Percentiles rank a stretch among this genome's conserved stretches.
phyloP scores from a whole-genome alignment of 2,113 vertebrate genomes.

The Nymphicus hollandicus region DNA sequence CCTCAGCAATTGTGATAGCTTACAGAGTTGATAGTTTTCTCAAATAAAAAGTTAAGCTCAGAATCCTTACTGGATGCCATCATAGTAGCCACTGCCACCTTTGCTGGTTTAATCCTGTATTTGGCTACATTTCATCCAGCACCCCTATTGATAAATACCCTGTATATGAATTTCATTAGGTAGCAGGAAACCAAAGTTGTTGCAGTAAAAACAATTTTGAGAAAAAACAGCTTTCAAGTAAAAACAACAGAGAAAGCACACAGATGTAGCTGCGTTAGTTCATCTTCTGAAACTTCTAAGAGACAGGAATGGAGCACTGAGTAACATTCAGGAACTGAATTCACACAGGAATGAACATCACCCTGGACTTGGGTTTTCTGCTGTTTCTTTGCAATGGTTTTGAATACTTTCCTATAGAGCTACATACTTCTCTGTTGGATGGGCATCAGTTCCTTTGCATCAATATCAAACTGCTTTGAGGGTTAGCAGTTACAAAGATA shows the following conservation, averaged over 20 bases:
- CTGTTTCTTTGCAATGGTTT: not conserved
- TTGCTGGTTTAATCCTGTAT: not conserved
- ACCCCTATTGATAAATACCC: accelerated
- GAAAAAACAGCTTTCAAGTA: not conserved
- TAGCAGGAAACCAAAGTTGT: not conserved
- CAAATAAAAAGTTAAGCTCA: not conserved
- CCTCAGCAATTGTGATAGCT: not conserved
- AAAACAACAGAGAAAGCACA: not conserved
- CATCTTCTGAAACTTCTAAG: not conserved
- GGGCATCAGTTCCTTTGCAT: not conserved
- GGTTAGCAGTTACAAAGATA: not conserved
- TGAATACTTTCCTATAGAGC: not conserved
- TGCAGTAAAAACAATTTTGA: not conserved
- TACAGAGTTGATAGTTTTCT: not conserved
- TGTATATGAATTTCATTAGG: not conserved
- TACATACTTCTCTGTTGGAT: not conserved
- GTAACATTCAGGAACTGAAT: not conserved
- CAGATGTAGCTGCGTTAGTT: not conserved
- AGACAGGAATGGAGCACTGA: not conserved
- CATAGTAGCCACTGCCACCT: not conserved
- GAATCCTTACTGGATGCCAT: not conserved
- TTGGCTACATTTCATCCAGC: not conserved
- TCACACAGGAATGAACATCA: not conserved
- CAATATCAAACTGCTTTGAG: not conserved
- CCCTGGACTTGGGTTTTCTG: not conserved